A percentile compares a stretch with the other conserved stretches of the same genome.
Evolutionary conservation across 1,140 invertebrate genomes (phyloP).

Genomic region (Penaeus japonicus): DNA sequence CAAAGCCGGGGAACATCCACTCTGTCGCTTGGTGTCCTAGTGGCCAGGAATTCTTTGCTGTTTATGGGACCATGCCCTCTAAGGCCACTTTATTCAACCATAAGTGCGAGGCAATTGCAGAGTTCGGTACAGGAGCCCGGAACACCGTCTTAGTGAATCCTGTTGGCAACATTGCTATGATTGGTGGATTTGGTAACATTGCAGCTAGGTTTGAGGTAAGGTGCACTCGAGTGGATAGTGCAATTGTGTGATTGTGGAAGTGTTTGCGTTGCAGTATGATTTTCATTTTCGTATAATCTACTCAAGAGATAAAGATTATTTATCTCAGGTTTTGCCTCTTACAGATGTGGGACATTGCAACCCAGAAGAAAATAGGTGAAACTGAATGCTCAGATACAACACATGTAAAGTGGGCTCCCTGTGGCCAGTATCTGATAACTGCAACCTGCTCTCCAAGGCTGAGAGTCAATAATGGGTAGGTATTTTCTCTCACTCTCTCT

Average conservation of each 20-base stretch:
- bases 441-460: conserved; percentile 55
- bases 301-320: neutral
- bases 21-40: conserved; percentile 47
- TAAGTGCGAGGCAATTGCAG: conserved; percentile 43
- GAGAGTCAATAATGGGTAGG: conserved; percentile 58
- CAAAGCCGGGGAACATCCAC: conserved; percentile 47
- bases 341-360: conserved; percentile 53
- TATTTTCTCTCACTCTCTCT: neutral
- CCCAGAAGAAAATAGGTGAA: conserved; percentile 27
- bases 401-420: conserved; percentile 51
- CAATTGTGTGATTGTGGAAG: no score
- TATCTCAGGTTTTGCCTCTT: neutral
- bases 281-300: no score
- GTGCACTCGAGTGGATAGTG: neutral
- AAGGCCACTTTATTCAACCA: conserved; percentile 52
- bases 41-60: conserved; percentile 51
- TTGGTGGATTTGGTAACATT: conserved; percentile 58
- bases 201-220: conserved; percentile 52
- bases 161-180: conserved; percentile 47
- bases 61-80: conserved; percentile 51
- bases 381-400: conserved; percentile 55
- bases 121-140: conserved; percentile 52
- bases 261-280: no score
- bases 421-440: conserved; percentile 55
- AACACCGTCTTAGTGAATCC: conserved; percentile 56